Conservation (phyloP, 1,140 invertebrate species). For the Colletes latitarsis region DNA sequence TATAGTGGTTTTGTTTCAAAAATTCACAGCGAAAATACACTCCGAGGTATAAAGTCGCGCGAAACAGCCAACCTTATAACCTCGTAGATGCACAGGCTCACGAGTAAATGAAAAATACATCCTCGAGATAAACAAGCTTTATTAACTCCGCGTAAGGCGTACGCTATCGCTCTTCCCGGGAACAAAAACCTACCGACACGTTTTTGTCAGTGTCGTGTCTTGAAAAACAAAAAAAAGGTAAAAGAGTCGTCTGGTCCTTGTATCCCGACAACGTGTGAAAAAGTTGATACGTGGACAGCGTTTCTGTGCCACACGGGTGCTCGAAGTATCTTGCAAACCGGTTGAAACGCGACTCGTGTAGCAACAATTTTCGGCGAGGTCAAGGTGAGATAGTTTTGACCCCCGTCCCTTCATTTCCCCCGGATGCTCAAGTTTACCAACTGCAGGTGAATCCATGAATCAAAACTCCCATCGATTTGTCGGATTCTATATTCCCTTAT, state of each 20-base stretch:
- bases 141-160: constrained; percentile 1
- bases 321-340: background rate
- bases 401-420: no score
- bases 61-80: no score
- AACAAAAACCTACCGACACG: background rate
- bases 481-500: no score
- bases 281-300: constrained; percentile 1
- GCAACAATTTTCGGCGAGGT: constrained; percentile 1
- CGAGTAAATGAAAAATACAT: constrained; percentile 1
- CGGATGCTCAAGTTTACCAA: background rate
- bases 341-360: constrained; percentile 25
- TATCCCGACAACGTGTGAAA: background rate
- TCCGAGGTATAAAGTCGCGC: no score
- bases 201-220: background rate
- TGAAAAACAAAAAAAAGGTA: background rate
- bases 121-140: constrained; percentile 2
- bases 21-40: no score
- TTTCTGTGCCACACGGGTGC: background rate
- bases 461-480: background rate
- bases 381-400: background rate
- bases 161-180: background rate
- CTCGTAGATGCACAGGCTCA: no score
- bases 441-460: constrained; percentile 21
- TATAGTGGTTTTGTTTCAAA: no score
- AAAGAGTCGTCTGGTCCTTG: background rate